Evolutionary conservation across 2,888 invertebrate species (phyloP).

Genomic region (Drosophila ezoana): DNA sequence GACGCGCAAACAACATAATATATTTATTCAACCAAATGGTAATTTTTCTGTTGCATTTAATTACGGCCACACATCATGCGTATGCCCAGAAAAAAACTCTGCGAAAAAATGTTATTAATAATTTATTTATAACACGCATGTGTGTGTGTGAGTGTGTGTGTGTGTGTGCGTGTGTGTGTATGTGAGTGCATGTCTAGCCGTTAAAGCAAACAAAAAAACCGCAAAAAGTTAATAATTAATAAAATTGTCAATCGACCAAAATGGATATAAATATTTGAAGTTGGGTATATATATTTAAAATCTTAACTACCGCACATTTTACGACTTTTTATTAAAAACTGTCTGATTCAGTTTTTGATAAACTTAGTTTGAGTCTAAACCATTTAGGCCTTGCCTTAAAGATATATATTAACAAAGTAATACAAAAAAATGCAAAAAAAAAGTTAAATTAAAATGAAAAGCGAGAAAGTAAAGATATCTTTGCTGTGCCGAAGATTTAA

Average conservation of each 20-base stretch:
- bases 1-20: slow-evolving; percentile 12
- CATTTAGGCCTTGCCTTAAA: too few species aligned
- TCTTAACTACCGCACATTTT: too few species aligned
- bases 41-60: slow-evolving; percentile 25
- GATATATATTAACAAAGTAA: too few species aligned
- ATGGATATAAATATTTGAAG: too few species aligned
- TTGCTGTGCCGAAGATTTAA: too few species aligned
- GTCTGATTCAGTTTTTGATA: too few species aligned
- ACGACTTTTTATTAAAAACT: too few species aligned
- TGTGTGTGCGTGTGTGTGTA: background rate
- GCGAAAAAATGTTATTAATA: slow-evolving; percentile 26
- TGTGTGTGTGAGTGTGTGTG: slow-evolving; percentile 1
- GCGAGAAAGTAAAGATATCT: too few species aligned
- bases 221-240: slow-evolving; percentile 28
- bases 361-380: too few species aligned
- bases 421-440: too few species aligned
- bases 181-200: slow-evolving; percentile 16
- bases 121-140: slow-evolving; percentile 31
- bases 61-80: slow-evolving; percentile 18
- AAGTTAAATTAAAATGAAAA: too few species aligned
- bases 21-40: slow-evolving; percentile 16
- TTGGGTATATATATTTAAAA: too few species aligned
- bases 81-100: slow-evolving; percentile 19
- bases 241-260: slow-evolving; percentile 1
- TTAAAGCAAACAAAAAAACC: background rate